Evolutionary conservation across 2,888 invertebrate genomes (phyloP).

Genomic region (Apamea sordens): DNA sequence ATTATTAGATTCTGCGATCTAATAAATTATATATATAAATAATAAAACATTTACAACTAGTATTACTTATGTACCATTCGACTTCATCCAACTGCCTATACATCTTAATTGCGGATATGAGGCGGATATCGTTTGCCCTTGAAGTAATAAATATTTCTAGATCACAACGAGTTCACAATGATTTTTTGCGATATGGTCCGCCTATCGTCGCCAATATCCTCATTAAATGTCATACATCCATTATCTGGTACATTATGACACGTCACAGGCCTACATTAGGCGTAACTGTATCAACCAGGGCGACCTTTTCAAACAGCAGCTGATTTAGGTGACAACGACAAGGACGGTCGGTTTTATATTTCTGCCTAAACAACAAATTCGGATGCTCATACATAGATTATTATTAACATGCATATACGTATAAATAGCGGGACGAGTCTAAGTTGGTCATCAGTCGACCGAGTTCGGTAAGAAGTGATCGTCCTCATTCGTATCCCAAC

Average conservation of each 20-base stretch:
- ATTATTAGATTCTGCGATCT: conserved; percentile 30
- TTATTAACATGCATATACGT: conserved; percentile 71
- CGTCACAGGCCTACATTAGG: conserved; percentile 53
- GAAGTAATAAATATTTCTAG: conserved; percentile 69
- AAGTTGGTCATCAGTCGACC: conserved; percentile 78
- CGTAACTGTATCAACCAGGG: conserved; percentile 58
- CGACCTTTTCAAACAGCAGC: conserved; percentile 64
- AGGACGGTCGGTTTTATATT: conserved; percentile 76
- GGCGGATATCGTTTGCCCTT: conserved; percentile 72
- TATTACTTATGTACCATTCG: conserved; percentile 25
- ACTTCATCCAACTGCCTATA: conserved; percentile 36
- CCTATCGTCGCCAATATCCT: conserved; percentile 56
- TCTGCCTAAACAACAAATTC: conserved; percentile 72
- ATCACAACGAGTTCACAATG: conserved; percentile 67
- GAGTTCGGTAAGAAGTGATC: conserved; percentile 81
- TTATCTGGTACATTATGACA: conserved; percentile 53
- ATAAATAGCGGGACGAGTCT: conserved; percentile 80
- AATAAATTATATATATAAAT: conserved; percentile 24
- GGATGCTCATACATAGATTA: conserved; percentile 75
- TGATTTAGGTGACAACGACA: conserved; percentile 73
- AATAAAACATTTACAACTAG: conserved; percentile 10
- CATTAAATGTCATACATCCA: conserved; percentile 76
- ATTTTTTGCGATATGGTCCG: conserved; percentile 64
- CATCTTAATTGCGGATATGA: conserved; percentile 71
- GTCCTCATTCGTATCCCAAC: conserved; percentile 73